Evolutionary conservation across 2,888 invertebrate species (phyloP).

Genomic region (Drosophila mulleri): DNA sequence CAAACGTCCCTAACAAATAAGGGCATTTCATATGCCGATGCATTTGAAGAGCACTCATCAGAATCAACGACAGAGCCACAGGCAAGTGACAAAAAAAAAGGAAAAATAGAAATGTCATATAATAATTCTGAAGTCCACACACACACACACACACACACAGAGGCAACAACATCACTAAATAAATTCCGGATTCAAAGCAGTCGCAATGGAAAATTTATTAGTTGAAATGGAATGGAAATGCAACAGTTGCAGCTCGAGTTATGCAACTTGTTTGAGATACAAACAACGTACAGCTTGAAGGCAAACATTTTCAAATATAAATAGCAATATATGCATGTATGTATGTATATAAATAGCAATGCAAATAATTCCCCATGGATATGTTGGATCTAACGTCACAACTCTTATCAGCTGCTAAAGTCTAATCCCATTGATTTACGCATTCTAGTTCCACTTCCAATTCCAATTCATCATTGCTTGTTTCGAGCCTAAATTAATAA

Average conservation of each 20-base stretch:
- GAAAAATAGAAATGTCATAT: no score
- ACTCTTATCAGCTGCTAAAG: background rate
- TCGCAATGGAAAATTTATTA: conserved; percentile 55
- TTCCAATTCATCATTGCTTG: background rate
- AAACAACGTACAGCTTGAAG: no score
- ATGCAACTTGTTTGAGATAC: no score
- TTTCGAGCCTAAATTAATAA: background rate
- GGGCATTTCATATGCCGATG: conserved; percentile 32
- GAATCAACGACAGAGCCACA: conserved; percentile 12
- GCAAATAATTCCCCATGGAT: background rate
- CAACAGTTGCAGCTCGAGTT: conserved; percentile 9
- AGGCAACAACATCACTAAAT: conserved; percentile 21
- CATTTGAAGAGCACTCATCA: conserved; percentile 44
- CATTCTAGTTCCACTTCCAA: background rate
- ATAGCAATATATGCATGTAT: no score
- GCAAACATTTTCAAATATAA: no score
- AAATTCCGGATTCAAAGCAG: conserved; percentile 41
- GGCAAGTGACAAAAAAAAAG: background rate
- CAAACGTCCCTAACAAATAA: conserved; percentile 12
- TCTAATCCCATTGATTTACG: background rate
- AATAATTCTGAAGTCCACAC: background rate
- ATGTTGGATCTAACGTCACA: background rate
- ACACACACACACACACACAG: background rate
- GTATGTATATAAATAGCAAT: background rate
- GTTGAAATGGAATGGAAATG: conserved; percentile 26